phyloP scores from a whole-genome alignment of 1,140 invertebrate genomes.

The Ceratina calcarata region DNA sequence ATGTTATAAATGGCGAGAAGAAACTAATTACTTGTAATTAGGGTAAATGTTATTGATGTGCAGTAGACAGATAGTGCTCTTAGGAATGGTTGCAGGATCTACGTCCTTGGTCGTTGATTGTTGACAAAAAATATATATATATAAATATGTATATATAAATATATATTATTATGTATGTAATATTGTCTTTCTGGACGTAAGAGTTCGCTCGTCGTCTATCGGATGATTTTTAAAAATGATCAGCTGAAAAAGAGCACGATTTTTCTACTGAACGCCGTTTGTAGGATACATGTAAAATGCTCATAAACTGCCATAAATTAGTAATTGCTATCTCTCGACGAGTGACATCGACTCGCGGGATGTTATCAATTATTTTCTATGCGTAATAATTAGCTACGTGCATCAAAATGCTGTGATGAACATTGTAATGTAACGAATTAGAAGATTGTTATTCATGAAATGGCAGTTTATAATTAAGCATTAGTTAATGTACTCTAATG shows the following conservation, averaged over 20 bases:
- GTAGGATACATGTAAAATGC: conserved; percentile 63
- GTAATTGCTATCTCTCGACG: conserved; percentile 51
- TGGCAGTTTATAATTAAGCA: conserved; percentile 55
- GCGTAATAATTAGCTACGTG: conserved; percentile 63
- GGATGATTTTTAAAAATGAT: conserved; percentile 24
- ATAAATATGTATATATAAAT: conserved; percentile 43
- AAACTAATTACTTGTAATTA: conserved; percentile 68
- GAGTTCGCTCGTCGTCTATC: conserved; percentile 28
- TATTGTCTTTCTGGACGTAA: conserved; percentile 35
- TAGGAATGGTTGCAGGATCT: conserved; percentile 11
- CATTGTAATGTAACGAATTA: conserved; percentile 65
- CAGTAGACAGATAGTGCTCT: conserved; percentile 53
- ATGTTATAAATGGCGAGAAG: conserved; percentile 64
- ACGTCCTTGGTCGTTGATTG: conserved; percentile 44
- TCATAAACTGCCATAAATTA: conserved; percentile 65
- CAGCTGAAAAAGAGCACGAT: conserved; percentile 45
- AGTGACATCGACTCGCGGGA: conserved; percentile 22
- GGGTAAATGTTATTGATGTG: conserved; percentile 64
- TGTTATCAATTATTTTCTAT: conserved; percentile 59
- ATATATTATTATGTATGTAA: conserved; percentile 39
- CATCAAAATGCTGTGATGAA: conserved; percentile 76
- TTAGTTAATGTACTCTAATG: conserved; percentile 27
- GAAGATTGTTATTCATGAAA: conserved; percentile 43
- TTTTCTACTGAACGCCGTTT: conserved; percentile 59
- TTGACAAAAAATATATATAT: conserved; percentile 47